phyloP scores from a whole-genome alignment of 2,113 vertebrate species.

The Grallaria varia region DNA sequence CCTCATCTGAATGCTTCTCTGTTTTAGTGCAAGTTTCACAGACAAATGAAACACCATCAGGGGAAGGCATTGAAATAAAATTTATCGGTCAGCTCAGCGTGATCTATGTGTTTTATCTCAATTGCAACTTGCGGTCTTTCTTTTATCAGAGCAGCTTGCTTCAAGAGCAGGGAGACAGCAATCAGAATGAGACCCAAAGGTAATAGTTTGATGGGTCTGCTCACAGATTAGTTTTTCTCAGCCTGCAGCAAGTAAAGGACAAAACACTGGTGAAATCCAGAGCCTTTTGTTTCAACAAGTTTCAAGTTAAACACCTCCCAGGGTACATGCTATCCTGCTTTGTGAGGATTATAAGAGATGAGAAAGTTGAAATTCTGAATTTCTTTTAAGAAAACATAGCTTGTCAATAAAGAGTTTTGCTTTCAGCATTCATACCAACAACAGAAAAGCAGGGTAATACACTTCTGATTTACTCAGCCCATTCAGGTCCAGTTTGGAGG shows the following conservation, averaged over 20 bases:
- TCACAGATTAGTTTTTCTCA: neutral
- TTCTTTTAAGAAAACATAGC: neutral
- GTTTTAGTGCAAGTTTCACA: neutral
- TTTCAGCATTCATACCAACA: neutral
- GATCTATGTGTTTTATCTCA: slow-evolving; percentile 11
- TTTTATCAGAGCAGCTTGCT: neutral
- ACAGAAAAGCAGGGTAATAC: neutral
- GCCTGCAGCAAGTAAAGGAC: neutral
- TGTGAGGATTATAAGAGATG: neutral
- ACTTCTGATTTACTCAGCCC: neutral
- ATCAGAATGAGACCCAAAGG: neutral
- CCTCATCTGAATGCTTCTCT: slow-evolving; percentile 9
- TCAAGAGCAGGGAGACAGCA: neutral
- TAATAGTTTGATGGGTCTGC: neutral
- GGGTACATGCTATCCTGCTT: neutral
- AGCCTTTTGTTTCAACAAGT: slow-evolving; percentile 31
- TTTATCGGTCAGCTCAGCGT: slow-evolving; percentile 15
- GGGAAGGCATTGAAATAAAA: neutral
- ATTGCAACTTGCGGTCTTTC: neutral
- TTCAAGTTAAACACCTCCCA: neutral
- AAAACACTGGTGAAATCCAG: neutral
- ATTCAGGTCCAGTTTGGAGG: neutral
- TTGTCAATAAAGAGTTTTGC: neutral
- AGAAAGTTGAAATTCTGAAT: neutral
- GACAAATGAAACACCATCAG: slow-evolving; percentile 15